Conservation (phyloP, 30 jellyfish, hydroid and myxozoan genomes). For the Rhopilema esculentum region DNA sequence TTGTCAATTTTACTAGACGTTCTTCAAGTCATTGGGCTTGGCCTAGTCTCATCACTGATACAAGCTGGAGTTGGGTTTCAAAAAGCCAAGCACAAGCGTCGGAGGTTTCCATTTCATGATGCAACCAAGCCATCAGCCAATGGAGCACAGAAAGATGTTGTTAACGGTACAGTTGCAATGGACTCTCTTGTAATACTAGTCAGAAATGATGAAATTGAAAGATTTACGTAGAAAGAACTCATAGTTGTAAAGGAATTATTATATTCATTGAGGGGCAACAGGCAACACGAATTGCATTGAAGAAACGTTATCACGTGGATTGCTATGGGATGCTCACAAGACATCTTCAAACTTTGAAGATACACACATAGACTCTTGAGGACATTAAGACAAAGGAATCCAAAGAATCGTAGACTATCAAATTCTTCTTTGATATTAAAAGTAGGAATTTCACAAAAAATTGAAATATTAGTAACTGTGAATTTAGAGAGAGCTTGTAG, state of each 20-base stretch:
- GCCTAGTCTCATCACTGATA: conserved; percentile 64
- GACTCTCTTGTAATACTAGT: conserved; percentile 66
- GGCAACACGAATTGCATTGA: not conserved
- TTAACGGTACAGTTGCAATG: conserved; percentile 60
- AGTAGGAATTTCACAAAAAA: no score
- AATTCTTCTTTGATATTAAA: no score
- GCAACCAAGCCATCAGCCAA: conserved; percentile 8
- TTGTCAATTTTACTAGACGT: conserved; percentile 45
- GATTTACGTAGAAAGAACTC: conserved; percentile 12
- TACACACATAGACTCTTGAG: no score
- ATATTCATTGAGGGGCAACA: not conserved
- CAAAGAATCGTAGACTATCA: no score
- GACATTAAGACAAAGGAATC: no score
- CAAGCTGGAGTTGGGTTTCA: conserved; percentile 63
- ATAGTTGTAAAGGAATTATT: no score
- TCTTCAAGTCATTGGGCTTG: conserved; percentile 54
- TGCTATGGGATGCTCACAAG: no score
- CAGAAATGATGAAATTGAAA: conserved; percentile 30
- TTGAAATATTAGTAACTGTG: no score
- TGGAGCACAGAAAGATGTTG: conserved; percentile 27
- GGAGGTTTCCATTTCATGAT: conserved; percentile 39
- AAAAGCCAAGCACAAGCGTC: conserved; percentile 60
- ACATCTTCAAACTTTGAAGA: no score
- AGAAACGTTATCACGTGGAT: no score
- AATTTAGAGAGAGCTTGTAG: no score